Conservation (phyloP, 2,888 invertebrate species). For the Campoplex capitator region DNA sequence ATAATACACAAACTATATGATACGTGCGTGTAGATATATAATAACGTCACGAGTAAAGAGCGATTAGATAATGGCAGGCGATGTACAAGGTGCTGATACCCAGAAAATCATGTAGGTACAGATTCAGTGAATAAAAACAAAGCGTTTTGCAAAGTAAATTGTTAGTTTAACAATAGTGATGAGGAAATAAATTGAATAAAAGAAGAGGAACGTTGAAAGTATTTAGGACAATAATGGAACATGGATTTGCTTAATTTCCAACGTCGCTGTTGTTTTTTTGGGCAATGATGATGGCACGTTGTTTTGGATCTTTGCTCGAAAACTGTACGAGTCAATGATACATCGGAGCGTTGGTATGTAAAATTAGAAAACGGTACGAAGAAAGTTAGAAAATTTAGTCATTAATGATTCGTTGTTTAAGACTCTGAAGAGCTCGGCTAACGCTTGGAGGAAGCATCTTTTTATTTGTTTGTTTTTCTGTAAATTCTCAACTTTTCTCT, state of each 20-base stretch:
- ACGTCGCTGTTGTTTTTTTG: too few relatives aligned
- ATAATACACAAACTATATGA: neutral
- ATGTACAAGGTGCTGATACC: slow-evolving; percentile 43
- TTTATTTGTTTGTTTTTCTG: neutral
- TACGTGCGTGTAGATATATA: slow-evolving; percentile 28
- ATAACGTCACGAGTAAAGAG: slow-evolving; percentile 48
- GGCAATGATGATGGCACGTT: neutral
- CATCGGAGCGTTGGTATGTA: too few relatives aligned
- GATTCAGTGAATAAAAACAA: slow-evolving; percentile 20
- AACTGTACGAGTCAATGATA: neutral
- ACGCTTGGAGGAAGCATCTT: neutral
- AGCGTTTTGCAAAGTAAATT: slow-evolving; percentile 15
- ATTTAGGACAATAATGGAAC: neutral
- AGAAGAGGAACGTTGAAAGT: neutral
- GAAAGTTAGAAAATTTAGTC: too few relatives aligned
- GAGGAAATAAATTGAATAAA: neutral
- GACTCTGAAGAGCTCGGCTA: neutral
- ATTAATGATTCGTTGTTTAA: neutral
- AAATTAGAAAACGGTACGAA: too few relatives aligned
- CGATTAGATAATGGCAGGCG: slow-evolving; percentile 64
- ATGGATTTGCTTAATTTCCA: too few relatives aligned
- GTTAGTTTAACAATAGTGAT: neutral
- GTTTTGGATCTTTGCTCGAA: neutral
- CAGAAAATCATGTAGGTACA: neutral
- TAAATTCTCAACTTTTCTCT: neutral